These are phyloP conservation scores for Pseudorhiza aurosa DNA, from an alignment of 30 jellyfish, hydroid and myxozoan genomes.

Conservation along the genomic window DNA sequence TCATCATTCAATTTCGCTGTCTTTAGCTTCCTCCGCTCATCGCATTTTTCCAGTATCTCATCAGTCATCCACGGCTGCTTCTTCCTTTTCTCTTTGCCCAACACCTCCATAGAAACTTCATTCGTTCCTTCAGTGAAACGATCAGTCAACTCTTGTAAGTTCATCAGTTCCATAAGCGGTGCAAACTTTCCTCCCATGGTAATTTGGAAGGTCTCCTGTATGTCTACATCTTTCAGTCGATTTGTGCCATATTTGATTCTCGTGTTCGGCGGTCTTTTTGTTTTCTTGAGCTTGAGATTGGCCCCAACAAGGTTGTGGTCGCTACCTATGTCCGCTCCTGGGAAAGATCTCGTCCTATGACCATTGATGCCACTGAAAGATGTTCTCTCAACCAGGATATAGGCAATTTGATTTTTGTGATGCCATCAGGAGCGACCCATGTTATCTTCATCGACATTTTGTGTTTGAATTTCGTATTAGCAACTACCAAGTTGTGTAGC, in stretches of 20 bases:
- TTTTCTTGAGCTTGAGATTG: slow-evolving; percentile 14
- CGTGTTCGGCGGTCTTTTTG: slow-evolving; percentile 8
- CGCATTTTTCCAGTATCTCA: slow-evolving; percentile 39
- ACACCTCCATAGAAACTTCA: slow-evolving; percentile 40
- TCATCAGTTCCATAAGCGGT: slow-evolving; percentile 38
- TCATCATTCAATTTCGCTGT: slow-evolving; percentile 15
- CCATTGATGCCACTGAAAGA: slow-evolving; percentile 25
- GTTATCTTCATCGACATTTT: slow-evolving; percentile 9
- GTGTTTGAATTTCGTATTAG: slow-evolving; percentile 33
- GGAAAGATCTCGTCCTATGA: slow-evolving; percentile 23
- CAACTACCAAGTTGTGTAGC: slow-evolving; percentile 40
- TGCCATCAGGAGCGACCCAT: background rate
- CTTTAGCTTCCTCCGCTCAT: slow-evolving; percentile 50
- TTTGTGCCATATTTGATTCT: slow-evolving; percentile 50
- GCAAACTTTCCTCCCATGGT: slow-evolving; percentile 36
- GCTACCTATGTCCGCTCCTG: slow-evolving; percentile 49
- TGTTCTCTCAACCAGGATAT: background rate
- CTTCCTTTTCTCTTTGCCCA: slow-evolving; percentile 39
- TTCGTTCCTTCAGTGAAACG: slow-evolving; percentile 45
- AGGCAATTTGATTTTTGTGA: background rate
- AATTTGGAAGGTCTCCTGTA: slow-evolving; percentile 13
- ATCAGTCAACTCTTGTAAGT: slow-evolving; percentile 33
- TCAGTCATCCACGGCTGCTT: slow-evolving; percentile 49
- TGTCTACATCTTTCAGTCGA: slow-evolving; percentile 49
- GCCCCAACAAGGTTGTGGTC: slow-evolving; percentile 30